Evolutionary conservation across 2,888 invertebrate genomes (phyloP), one percentile per base, ranked within the genome.

Genomic region (Boloria selene): DNA sequence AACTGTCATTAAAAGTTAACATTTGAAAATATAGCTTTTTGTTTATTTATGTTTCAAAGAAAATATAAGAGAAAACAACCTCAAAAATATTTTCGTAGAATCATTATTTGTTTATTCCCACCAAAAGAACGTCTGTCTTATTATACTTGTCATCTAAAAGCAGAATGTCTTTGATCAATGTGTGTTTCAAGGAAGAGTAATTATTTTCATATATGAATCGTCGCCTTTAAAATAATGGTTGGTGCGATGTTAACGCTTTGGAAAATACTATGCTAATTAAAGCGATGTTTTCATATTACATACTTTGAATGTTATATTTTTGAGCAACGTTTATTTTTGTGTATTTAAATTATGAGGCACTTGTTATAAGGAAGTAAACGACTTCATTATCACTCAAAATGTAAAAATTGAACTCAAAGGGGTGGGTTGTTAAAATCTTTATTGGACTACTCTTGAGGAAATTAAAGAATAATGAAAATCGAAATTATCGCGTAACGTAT

Each of bases 81-180:
- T 65, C 61, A 61, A 54, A 59, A 56, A 31, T 7, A 65, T 64
- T 68, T 67, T 65, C 66, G 67, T 22, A 42, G 67, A 65, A 69
- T 42, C 47, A 22, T 59, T 67, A 65, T 69, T 67, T 69, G 67
- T 65, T 69, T 70, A 62, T 67, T 69, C 61, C 64, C 65, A 65
- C 61, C 59, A 67, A 67, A 69, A 70, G 69, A 70, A 72, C 67
- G 56, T 59, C 55, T 61, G 62, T 53, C 62, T 67, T 64, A 71
- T 69, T 69, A 71, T 59, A 71, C 68, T 62, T 69, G 73, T 72
- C 71, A 71, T 73, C 75, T 73, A 75, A 74, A 75, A 69, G 68
- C 70, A 69, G 75, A 71, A 75, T 70, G 73, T 71, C 75, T 76
- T 76, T 76, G 75, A 76, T 76, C 75, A 75, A 69, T 73, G 71